Base-by-base conservation (phyloP, 2,888 invertebrate genomes). In the Cheiracanthium punctorium region DNA sequence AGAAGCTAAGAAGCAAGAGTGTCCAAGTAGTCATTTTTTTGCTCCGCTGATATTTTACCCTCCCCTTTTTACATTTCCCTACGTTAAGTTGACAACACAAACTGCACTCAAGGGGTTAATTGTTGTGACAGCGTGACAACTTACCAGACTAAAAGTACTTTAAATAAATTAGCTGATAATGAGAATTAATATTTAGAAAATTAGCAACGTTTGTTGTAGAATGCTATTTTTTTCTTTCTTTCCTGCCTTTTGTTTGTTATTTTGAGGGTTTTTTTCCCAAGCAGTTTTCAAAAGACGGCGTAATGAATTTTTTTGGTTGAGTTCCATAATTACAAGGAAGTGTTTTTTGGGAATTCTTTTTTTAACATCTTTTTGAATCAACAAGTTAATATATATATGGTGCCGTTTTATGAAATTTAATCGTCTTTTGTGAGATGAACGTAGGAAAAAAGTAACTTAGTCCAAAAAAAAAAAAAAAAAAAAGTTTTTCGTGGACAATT, bases 151-250 rank as follows among this genome's bases (percentile, higher is more conserved):
- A 85, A 85, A 85, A 79, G 84, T 79, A 79, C 84, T 85, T 79
- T 85, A 85, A 85, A 85, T 85, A 85, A 85, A 85, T 85, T 85
- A 85, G 79, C 84, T 85, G 84, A 79, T 85, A 85, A 85, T 85
- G 84, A 85, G 84, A 85, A 85, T 85, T 85, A 85, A 85, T 85
- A 85, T 85, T 85, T 85, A 74, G 84, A 74, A 85, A 85, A 85
- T 79, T 85, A 79, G 70, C 74, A 67, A 74, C 73, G 67, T 69
- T 76, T 69, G 69, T 79, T 81, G 74, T 85, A 65, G 33, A 30
- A 37, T 17, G 72, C 24, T 24, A 24, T 37, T 28, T 48, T 30
- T 74, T 74, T 80, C 72, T 81, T 81, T 75, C 1, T 30, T 67
- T 1, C 17, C 17, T 10, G 48, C 12, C 24, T 58, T 58, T 24